A percentile compares a stretch with the other conserved stretches of the same genome.
Conservation (phyloP, 1,140 invertebrate species). For the Aphidius ervi region DNA sequence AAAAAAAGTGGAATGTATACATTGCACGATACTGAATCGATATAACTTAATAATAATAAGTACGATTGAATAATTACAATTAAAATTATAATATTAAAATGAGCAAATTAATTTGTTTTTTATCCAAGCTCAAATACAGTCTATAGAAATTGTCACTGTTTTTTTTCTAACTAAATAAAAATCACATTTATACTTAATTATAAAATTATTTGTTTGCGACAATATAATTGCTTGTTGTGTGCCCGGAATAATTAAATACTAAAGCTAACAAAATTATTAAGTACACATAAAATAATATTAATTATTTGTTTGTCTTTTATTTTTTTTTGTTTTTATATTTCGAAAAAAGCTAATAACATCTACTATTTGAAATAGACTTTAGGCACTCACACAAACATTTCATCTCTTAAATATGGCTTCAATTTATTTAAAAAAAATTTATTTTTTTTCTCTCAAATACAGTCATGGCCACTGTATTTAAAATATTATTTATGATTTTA, state of each 20-base stretch:
- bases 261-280: background rate
- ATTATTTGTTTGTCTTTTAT: constrained; percentile 23
- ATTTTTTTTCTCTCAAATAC: constrained; percentile 38
- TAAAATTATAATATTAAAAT: constrained; percentile 18
- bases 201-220: background rate
- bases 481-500: constrained; percentile 30
- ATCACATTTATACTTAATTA: background rate
- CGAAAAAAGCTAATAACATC: constrained; percentile 21
- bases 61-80: constrained; percentile 17
- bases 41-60: constrained; percentile 25
- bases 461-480: constrained; percentile 50
- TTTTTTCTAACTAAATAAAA: constrained; percentile 6
- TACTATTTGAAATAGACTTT: constrained; percentile 20
- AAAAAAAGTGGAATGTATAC: constrained; percentile 46
- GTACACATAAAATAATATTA: constrained; percentile 14
- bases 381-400: constrained; percentile 52
- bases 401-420: constrained; percentile 47
- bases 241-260: too few species aligned
- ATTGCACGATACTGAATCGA: constrained; percentile 48
- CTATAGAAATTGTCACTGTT: constrained; percentile 19
- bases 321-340: background rate
- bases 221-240: too few species aligned
- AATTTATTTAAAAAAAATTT: background rate
- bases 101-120: constrained; percentile 26
- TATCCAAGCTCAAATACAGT: constrained; percentile 21